Conservation (phyloP, 2,888 invertebrate species). For the Dioctria linearis region DNA sequence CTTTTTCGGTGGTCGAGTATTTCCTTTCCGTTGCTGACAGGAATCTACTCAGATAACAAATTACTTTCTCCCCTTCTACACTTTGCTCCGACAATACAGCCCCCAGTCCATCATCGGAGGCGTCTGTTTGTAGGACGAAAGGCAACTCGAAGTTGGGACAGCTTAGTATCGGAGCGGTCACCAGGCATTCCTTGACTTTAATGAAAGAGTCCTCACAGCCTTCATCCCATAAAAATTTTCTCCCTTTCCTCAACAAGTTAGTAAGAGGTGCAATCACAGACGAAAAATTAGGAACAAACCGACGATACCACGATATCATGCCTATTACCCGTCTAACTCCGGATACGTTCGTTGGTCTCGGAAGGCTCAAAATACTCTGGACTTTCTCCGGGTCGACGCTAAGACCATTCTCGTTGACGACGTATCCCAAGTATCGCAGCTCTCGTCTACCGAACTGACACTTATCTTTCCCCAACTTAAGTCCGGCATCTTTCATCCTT, state of each 20-base stretch:
- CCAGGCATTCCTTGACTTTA: background rate
- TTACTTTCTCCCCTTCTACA: slow-evolving; percentile 52
- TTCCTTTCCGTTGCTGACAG: background rate
- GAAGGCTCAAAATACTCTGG: slow-evolving; percentile 23
- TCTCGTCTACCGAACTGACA: background rate
- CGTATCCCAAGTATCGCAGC: background rate
- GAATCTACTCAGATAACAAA: slow-evolving; percentile 35
- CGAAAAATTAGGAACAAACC: slow-evolving; percentile 43
- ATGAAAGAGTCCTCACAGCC: slow-evolving; percentile 21
- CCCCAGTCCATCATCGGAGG: slow-evolving; percentile 54
- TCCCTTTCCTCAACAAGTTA: background rate
- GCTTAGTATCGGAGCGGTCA: slow-evolving; percentile 1
- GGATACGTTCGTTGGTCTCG: slow-evolving; percentile 32
- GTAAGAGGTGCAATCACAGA: background rate
- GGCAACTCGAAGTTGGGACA: slow-evolving; percentile 32
- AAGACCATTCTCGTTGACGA: background rate
- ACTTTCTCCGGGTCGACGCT: slow-evolving; percentile 42
- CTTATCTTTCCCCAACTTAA: no score
- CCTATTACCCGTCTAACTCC: slow-evolving; percentile 6
- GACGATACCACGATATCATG: slow-evolving; percentile 42
- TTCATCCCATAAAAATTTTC: slow-evolving; percentile 25
- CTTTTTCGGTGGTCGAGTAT: background rate
- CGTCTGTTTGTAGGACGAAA: slow-evolving; percentile 53
- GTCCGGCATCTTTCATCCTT: no score
- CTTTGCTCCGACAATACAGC: slow-evolving; percentile 42